Conservation (phyloP, 2,797 vertebrate genomes). For the Intellagama lesueurii region DNA sequence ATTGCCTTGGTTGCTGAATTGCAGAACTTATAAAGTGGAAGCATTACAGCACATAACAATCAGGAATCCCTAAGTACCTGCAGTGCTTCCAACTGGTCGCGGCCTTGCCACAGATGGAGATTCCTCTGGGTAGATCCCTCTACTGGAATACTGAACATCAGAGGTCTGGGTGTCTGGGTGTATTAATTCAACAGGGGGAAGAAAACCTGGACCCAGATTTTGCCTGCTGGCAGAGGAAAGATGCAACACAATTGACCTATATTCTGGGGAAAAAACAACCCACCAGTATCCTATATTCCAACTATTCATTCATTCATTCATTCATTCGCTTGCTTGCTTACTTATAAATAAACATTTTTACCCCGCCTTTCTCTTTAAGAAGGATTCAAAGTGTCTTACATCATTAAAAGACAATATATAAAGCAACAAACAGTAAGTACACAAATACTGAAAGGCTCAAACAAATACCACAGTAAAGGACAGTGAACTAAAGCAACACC, state of each 20-base stretch:
- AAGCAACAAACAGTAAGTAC: no score
- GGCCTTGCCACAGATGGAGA: constrained; percentile 89
- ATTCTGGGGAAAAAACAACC: background rate
- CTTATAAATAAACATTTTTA: no score
- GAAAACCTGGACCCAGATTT: constrained; percentile 82
- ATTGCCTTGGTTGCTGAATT: background rate
- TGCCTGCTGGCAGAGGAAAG: constrained; percentile 78
- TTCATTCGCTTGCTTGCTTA: no score
- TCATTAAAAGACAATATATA: no score
- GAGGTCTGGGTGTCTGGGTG: constrained; percentile 75
- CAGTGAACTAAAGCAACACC: no score
- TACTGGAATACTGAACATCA: constrained; percentile 80
- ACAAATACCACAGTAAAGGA: no score
- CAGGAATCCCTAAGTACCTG: constrained; percentile 82
- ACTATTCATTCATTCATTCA: no score
- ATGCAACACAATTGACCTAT: constrained; percentile 21
- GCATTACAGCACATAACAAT: background rate
- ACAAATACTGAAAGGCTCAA: no score
- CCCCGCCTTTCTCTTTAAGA: no score
- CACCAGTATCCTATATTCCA: background rate
- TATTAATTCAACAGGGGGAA: constrained; percentile 82
- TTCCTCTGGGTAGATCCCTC: constrained; percentile 88
- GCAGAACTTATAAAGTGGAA: background rate
- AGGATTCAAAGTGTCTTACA: no score
- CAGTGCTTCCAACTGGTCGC: constrained; percentile 91